Percentiles rank a stretch among this genome's conserved stretches.
Evolutionary conservation across 2,113 vertebrate species (phyloP).

Genomic region (Corapipo altera): DNA sequence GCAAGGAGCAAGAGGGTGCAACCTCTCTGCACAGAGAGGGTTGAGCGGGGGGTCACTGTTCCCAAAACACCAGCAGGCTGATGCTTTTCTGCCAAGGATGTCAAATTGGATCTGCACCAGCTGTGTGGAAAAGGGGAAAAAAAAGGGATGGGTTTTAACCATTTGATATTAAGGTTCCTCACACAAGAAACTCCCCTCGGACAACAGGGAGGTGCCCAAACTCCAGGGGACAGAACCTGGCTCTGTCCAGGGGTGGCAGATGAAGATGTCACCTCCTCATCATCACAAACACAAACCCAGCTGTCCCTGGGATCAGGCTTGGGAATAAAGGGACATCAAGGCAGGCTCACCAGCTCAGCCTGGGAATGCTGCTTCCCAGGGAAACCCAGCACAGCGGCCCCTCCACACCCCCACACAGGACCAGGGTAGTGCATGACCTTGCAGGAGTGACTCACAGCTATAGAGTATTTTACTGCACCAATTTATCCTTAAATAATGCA

Average conservation of each 20-base stretch:
- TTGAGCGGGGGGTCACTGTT: accelerated
- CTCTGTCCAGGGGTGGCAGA: accelerated
- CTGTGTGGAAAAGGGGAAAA: not conserved
- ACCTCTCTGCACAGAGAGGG: accelerated
- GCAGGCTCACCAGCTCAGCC: not conserved
- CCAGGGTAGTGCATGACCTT: accelerated
- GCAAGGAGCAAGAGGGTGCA: not conserved
- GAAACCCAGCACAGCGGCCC: accelerated
- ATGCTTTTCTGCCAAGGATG: not conserved
- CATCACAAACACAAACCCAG: not conserved
- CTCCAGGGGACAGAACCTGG: not conserved
- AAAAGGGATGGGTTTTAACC: not conserved
- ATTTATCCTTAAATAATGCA: not conserved
- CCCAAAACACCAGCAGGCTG: not conserved
- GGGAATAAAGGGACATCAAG: not conserved
- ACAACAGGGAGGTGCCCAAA: not conserved
- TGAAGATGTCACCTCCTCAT: not conserved
- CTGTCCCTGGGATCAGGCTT: not conserved
- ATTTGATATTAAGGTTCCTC: not conserved
- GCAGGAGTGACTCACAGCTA: not conserved
- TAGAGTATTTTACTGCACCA: not conserved
- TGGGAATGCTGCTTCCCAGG: not conserved
- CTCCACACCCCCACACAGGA: accelerated
- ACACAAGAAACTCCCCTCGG: accelerated
- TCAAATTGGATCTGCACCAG: not conserved